Conservation (phyloP, 2,113 vertebrate genomes). For the Numida meleagris region DNA sequence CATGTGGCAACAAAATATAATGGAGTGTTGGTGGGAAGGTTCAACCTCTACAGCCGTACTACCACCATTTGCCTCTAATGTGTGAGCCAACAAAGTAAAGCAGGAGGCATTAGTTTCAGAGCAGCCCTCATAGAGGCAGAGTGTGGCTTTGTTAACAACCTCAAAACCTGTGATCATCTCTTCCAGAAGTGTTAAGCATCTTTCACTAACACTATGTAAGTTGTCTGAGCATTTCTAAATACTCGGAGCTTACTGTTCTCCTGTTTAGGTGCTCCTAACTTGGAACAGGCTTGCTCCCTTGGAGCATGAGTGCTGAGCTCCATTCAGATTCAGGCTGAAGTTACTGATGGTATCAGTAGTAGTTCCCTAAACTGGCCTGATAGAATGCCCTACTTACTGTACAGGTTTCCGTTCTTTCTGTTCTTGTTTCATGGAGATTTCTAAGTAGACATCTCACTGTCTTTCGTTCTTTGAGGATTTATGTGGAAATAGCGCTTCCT, state of each 20-base stretch:
- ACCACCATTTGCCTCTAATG: neutral
- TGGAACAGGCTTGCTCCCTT: neutral
- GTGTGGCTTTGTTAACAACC: neutral
- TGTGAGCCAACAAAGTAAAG: neutral
- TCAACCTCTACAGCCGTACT: neutral
- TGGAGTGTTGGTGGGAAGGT: neutral
- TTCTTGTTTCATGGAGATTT: neutral
- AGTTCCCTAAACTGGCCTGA: neutral
- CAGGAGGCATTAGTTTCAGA: neutral
- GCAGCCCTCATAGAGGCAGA: neutral
- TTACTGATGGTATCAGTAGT: neutral
- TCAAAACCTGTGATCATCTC: fast-evolving
- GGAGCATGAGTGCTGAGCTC: fast-evolving
- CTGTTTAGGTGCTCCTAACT: neutral
- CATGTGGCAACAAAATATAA: neutral
- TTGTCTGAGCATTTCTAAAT: neutral
- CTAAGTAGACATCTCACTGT: neutral
- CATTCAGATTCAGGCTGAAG: neutral
- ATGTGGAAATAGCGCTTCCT: neutral
- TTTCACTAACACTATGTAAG: neutral
- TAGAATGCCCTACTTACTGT: neutral
- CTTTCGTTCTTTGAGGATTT: neutral
- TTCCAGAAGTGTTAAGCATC: neutral
- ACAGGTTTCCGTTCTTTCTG: neutral
- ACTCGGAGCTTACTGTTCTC: neutral